Conservation (phyloP, 2,113 vertebrate genomes). For the Trematomus loennbergii region DNA sequence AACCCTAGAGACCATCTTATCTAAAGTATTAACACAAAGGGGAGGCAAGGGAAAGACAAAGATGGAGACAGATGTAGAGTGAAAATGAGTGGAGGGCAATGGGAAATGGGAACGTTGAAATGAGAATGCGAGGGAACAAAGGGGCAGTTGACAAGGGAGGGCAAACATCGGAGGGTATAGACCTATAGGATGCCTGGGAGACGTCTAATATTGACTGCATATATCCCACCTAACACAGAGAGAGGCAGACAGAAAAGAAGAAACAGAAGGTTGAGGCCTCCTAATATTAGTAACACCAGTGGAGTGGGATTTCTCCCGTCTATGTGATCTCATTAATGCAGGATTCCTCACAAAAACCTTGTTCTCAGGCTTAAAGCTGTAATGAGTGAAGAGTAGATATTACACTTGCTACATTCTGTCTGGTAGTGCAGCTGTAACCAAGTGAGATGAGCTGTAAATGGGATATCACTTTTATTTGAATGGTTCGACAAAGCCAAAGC, state of each 20-base stretch:
- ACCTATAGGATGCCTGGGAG: constrained; percentile 64
- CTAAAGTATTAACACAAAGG: constrained; percentile 25
- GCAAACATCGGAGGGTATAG: constrained; percentile 61
- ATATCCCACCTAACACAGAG: constrained; percentile 33
- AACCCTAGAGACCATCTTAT: constrained; percentile 47
- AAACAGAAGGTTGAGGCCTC: constrained; percentile 51
- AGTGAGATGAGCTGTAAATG: constrained; percentile 39
- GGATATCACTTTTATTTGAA: constrained; percentile 12
- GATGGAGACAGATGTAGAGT: constrained; percentile 49
- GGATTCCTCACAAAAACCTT: constrained; percentile 30
- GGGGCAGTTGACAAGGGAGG: constrained; percentile 34
- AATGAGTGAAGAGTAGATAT: constrained; percentile 32
- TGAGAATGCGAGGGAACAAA: constrained; percentile 58
- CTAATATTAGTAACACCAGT: constrained; percentile 63
- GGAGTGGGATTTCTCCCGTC: constrained; percentile 44
- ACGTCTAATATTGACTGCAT: constrained; percentile 78
- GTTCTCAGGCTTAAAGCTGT: constrained; percentile 47
- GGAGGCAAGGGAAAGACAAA: constrained; percentile 51
- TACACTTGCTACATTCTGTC: constrained; percentile 21
- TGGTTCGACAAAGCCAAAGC: constrained; percentile 16
- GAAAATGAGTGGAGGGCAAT: constrained; percentile 28
- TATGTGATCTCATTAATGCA: constrained; percentile 60
- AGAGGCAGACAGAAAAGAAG: constrained; percentile 1
- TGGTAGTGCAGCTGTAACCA: constrained; percentile 21
- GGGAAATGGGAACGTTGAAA: constrained; percentile 50